These are phyloP conservation scores for Rhadinocentrus ornatus DNA, from an alignment of 2,797 vertebrate genomes.

Conservation along the genomic window DNA sequence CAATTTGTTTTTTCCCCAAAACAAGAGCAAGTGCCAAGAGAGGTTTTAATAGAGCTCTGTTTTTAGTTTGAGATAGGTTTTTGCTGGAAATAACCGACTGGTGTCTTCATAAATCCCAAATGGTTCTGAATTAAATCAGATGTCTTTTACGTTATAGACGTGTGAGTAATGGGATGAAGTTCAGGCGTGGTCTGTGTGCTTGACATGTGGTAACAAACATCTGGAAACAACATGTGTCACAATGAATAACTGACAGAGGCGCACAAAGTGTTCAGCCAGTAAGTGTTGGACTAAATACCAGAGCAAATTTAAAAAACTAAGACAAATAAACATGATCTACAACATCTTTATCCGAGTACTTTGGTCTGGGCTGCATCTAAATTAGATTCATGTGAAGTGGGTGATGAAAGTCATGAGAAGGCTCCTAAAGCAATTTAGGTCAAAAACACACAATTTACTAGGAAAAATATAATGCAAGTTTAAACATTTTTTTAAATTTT, in stretches of 20 bases:
- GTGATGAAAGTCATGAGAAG: slow-evolving; percentile 24
- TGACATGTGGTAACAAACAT: slow-evolving; percentile 76
- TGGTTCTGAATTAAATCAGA: slow-evolving; percentile 58
- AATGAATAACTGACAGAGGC: slow-evolving; percentile 44
- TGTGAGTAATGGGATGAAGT: slow-evolving; percentile 57
- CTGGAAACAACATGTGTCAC: slow-evolving; percentile 75
- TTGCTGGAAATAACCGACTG: slow-evolving; percentile 27
- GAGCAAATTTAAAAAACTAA: slow-evolving; percentile 25
- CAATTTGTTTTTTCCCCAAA: slow-evolving; percentile 23
- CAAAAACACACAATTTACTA: neutral
- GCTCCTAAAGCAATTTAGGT: slow-evolving; percentile 24
- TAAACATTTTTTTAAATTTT: slow-evolving; percentile 17
- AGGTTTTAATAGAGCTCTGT: slow-evolving; percentile 18
- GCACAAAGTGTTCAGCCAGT: slow-evolving; percentile 37
- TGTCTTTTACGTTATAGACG: slow-evolving; percentile 45
- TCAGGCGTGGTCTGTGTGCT: slow-evolving; percentile 57
- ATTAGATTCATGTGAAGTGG: slow-evolving; percentile 35
- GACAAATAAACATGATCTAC: slow-evolving; percentile 11
- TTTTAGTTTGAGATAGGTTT: slow-evolving; percentile 26
- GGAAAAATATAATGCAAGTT: neutral
- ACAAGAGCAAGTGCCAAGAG: slow-evolving; percentile 34
- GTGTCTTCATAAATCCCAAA: slow-evolving; percentile 40
- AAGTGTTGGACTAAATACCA: slow-evolving; percentile 29
- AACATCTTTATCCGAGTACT: neutral
- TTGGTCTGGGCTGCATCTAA: neutral